These are phyloP conservation scores for Athalia cordata DNA, from an alignment of 2,888 invertebrate genomes.

Conservation along the genomic window DNA sequence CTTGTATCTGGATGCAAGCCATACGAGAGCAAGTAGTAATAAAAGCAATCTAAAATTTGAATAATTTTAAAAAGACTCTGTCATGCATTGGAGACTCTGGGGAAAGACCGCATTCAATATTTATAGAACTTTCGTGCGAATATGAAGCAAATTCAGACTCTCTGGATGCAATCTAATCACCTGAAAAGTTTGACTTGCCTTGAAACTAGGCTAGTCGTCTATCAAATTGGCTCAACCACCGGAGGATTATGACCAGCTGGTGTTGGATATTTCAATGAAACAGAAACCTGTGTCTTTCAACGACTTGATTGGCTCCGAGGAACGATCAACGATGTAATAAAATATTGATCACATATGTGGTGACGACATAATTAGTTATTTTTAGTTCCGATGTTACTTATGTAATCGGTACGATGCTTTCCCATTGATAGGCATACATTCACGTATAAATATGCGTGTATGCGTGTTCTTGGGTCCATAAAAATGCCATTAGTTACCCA, in stretches of 20 bases:
- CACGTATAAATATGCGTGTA: no score
- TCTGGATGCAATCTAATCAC: conserved; percentile 30
- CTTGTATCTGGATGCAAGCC: conserved; percentile 38
- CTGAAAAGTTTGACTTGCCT: conserved; percentile 29
- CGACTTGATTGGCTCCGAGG: background rate
- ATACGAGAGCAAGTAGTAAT: conserved; percentile 42
- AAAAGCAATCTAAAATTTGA: conserved; percentile 42
- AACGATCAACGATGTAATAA: conserved; percentile 7
- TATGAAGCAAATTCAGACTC: conserved; percentile 37
- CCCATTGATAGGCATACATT: background rate
- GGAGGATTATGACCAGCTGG: conserved; percentile 27
- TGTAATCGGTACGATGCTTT: no score
- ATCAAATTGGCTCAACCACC: conserved; percentile 23
- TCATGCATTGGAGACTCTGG: conserved; percentile 17
- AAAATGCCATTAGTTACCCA: no score
- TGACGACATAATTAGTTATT: background rate
- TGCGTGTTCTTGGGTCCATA: no score
- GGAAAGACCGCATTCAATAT: conserved; percentile 36
- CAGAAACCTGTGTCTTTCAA: conserved; percentile 17
- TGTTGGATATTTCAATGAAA: conserved; percentile 12
- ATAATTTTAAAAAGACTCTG: conserved; percentile 36
- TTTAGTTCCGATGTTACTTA: background rate
- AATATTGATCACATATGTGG: background rate
- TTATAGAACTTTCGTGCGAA: conserved; percentile 35
- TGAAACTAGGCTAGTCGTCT: conserved; percentile 39